Evolutionary conservation across 2,888 invertebrate genomes (phyloP), one percentile per base, ranked within the genome.

Genomic region (Deilephila elpenor): DNA sequence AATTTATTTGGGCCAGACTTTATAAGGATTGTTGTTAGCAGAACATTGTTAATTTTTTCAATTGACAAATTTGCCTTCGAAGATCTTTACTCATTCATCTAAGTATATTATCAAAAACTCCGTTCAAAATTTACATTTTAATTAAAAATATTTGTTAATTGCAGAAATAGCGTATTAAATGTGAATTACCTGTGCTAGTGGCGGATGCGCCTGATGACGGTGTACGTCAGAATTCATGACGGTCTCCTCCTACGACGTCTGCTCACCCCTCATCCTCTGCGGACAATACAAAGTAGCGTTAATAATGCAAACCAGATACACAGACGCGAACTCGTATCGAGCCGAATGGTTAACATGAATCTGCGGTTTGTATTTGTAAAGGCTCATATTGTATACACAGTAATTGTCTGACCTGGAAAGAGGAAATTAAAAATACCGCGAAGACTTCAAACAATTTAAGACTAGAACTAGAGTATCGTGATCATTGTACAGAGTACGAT

Each of bases 191-290:
- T 94, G 94, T 82, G 92, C 91, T 78, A 94, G 89, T 86, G 94
- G 93, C 89, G 93, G 93, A 88, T 94, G 94, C 85, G 94, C 93
- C 90, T 94, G 94, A 82, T 94, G 94, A 82, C 94, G 93, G 78
- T 94, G 94, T 82, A 94, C 91, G 92, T 94, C 94, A 85, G 94
- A 94, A 91, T 94, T 94, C 94, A 94, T 94, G 84, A 89, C 93
- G 89, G 84, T 87, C 88, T 51, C 79, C 87, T 88, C 88, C 91
- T 89, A 90, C 88, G 87, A 89, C 84, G 81, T 83, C 86, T 80
- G 86, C 85, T 88, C 87, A 88, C 88, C 87, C 93, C 84, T 90
- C 94, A 93, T 94, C 88, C 91, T 93, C 94, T 94, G 91, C 79
- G 75, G 82, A 90, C 87, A 90, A 89, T 78, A 71, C 70, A 32